Evolutionary conservation across 2,113 vertebrate species (phyloP).

Genomic region (Cyprinodon brontotheroides): DNA sequence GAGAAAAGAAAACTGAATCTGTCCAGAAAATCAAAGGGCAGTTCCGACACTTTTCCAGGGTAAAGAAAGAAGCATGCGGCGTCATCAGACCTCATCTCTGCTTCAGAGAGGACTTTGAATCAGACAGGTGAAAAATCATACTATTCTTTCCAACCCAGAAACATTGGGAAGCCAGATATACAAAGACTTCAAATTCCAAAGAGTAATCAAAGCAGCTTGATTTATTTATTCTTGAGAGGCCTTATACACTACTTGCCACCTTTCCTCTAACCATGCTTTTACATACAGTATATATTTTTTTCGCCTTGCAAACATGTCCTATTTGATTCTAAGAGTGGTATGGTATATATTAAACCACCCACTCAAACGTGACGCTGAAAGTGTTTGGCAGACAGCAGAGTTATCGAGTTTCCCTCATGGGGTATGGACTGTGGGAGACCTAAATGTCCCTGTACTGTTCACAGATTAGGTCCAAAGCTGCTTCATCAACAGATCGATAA

Average conservation of each 20-base stretch:
- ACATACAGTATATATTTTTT: not conserved
- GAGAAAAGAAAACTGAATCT: constrained; percentile 19
- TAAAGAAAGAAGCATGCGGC: constrained; percentile 33
- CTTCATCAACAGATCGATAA: constrained; percentile 64
- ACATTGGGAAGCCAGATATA: constrained; percentile 52
- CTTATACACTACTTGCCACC: not conserved
- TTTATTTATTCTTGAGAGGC: too few species aligned
- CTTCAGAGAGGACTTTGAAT: constrained; percentile 46
- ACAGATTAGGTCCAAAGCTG: constrained; percentile 24
- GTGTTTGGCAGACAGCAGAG: constrained; percentile 25
- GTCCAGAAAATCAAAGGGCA: constrained; percentile 35
- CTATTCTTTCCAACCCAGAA: constrained; percentile 54
- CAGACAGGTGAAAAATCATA: constrained; percentile 52
- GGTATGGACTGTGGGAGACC: constrained; percentile 16
- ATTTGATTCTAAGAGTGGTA: constrained; percentile 16
- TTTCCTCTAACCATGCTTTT: not conserved
- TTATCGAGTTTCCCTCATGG: constrained; percentile 30
- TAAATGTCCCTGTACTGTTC: constrained; percentile 21
- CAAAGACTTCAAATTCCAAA: constrained; percentile 32
- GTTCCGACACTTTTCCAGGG: constrained; percentile 36
- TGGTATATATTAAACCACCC: not conserved
- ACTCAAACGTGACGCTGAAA: constrained; percentile 9
- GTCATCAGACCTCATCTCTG: constrained; percentile 45
- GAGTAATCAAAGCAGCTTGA: constrained; percentile 20
- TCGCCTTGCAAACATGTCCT: not conserved